phyloP scores from a whole-genome alignment of 2,113 vertebrate species.

The Nyctibius bracteatus region DNA sequence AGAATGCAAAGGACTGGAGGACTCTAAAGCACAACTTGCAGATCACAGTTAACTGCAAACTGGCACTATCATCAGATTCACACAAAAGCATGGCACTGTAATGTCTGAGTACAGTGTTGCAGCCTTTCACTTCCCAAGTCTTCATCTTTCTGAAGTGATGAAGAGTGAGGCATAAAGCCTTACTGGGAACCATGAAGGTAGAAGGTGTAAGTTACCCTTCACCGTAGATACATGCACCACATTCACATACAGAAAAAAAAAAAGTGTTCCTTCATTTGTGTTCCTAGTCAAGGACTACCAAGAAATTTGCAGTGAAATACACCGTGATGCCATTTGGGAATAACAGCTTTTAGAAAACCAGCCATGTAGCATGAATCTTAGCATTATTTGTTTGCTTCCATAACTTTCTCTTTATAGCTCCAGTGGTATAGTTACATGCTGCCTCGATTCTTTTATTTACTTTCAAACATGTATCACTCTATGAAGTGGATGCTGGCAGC shows the following conservation, averaged over 20 bases:
- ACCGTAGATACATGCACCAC: background rate
- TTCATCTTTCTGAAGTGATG: background rate
- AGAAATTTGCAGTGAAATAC: background rate
- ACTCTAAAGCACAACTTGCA: background rate
- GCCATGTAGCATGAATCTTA: background rate
- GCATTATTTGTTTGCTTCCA: background rate
- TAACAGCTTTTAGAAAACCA: background rate
- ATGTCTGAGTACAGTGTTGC: background rate
- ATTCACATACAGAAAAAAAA: background rate
- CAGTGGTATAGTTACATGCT: background rate
- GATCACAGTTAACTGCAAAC: background rate
- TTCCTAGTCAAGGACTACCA: background rate
- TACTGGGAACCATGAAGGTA: background rate
- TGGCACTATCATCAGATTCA: background rate
- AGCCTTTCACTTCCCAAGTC: background rate
- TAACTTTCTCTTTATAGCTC: background rate
- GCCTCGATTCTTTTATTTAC: conserved; percentile 23
- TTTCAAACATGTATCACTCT: conserved; percentile 44
- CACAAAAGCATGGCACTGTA: background rate
- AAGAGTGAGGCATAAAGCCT: background rate
- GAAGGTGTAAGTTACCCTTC: background rate
- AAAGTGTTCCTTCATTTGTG: background rate
- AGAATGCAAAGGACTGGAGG: background rate
- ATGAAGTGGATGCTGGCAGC: conserved; percentile 52
- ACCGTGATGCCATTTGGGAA: background rate